A percentile compares a stretch with the other conserved stretches of the same genome.
These are phyloP conservation scores for Lordiphosa andalusiaca DNA, from an alignment of 2,888 invertebrate species.

Conservation along the genomic window DNA sequence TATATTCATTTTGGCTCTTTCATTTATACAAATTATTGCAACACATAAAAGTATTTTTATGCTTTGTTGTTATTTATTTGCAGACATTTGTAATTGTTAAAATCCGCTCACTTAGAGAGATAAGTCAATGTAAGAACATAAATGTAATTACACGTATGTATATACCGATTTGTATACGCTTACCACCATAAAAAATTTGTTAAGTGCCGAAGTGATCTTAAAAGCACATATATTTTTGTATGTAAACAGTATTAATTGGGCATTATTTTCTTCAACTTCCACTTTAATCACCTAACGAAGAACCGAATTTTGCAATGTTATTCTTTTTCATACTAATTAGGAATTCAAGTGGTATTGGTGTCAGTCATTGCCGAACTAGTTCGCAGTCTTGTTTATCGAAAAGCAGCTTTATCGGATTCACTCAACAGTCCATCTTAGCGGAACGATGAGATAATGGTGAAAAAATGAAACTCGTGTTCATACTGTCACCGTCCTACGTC, in stretches of 20 bases:
- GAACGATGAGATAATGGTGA: too few relatives aligned
- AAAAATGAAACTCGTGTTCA: too few relatives aligned
- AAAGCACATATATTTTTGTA: not conserved
- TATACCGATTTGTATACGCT: not conserved
- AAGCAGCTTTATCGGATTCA: too few relatives aligned
- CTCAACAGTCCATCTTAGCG: too few relatives aligned
- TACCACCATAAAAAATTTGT: conserved; percentile 5
- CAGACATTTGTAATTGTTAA: not conserved
- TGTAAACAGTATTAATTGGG: conserved; percentile 1
- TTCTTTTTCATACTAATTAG: conserved; percentile 11
- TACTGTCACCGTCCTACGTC: too few relatives aligned
- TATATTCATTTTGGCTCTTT: not conserved
- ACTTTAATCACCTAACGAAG: conserved; percentile 3
- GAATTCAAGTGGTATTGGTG: conserved; percentile 5
- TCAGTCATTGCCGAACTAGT: conserved; percentile 3
- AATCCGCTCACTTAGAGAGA: not conserved
- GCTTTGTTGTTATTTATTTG: not conserved
- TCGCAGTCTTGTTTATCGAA: not conserved
- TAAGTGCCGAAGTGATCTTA: not conserved
- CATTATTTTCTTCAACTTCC: conserved; percentile 2
- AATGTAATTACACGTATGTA: not conserved
- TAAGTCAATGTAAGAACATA: not conserved
- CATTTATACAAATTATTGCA: not conserved
- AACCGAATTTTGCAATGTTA: conserved; percentile 7
- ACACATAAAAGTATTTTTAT: not conserved